Evolutionary conservation across 2,797 vertebrate genomes (phyloP).

Genomic region (Hippocampus kuda): DNA sequence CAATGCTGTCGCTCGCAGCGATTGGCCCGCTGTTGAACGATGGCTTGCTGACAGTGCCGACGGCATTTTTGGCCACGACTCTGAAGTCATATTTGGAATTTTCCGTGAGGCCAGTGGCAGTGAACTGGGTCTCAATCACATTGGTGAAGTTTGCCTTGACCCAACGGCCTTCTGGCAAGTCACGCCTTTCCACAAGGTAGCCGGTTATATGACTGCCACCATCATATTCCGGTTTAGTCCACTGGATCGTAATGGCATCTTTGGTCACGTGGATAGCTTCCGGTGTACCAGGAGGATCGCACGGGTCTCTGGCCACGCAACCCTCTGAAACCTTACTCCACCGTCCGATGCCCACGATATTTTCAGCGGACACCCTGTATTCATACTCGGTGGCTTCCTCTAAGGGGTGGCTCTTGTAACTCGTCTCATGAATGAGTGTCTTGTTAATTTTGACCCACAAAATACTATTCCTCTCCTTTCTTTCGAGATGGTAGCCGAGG

Average conservation of each 20-base stretch:
- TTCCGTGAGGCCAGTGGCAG: constrained; percentile 87
- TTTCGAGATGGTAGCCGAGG: constrained; percentile 95
- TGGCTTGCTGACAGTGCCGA: constrained; percentile 87
- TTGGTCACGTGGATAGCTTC: constrained; percentile 87
- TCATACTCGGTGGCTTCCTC: constrained; percentile 97
- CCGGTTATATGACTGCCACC: constrained; percentile 94
- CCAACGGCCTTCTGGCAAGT: constrained; percentile 96
- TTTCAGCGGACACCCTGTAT: constrained; percentile 93
- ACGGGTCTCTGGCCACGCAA: constrained; percentile 87
- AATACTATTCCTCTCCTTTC: constrained; percentile 97
- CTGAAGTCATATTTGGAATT: constrained; percentile 95
- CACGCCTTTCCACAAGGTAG: constrained; percentile 92
- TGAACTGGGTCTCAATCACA: constrained; percentile 92
- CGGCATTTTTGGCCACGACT: constrained; percentile 96
- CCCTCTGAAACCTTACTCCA: constrained; percentile 95
- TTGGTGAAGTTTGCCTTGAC: constrained; percentile 96
- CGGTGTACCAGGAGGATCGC: constrained; percentile 90
- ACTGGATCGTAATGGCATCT: constrained; percentile 84
- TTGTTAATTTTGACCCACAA: constrained; percentile 96
- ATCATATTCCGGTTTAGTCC: constrained; percentile 95
- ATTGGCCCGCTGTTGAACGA: constrained; percentile 96
- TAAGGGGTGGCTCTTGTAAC: constrained; percentile 83
- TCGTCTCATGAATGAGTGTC: constrained; percentile 83
- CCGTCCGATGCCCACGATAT: constrained; percentile 92
- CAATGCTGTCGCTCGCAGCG: constrained; percentile 84